Evolutionary conservation across 2,113 vertebrate species (phyloP).

Genomic region (Mormyrus iriodes): DNA sequence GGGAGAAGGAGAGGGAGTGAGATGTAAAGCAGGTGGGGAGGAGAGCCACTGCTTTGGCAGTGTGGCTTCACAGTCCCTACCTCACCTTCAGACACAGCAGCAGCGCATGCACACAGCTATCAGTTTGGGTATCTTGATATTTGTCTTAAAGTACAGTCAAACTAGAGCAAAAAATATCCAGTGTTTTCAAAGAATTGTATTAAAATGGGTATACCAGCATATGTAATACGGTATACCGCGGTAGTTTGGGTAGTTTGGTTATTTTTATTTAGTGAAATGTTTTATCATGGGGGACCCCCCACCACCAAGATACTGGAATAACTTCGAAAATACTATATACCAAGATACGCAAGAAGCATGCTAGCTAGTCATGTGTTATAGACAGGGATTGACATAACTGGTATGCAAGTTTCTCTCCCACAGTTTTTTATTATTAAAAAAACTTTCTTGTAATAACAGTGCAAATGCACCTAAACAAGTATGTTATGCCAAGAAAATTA

Average conservation of each 20-base stretch:
- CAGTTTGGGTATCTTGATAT: neutral
- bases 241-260: neutral
- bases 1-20: neutral
- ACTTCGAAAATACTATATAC: neutral
- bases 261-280: neutral
- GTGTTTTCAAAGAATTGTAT: neutral
- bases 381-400: neutral
- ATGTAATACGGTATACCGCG: neutral
- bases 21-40: neutral
- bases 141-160: neutral
- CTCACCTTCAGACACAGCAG: neutral
- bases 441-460: neutral
- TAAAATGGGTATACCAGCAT: neutral
- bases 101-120: neutral
- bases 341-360: neutral
- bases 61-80: neutral
- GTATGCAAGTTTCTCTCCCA: neutral
- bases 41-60: neutral
- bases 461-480: neutral
- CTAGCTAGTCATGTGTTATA: neutral
- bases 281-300: neutral
- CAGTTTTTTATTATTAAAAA: neutral
- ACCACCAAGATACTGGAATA: neutral
- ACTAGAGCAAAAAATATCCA: neutral
- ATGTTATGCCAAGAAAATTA: neutral